These are phyloP conservation scores for Agrochola litura DNA, from an alignment of 2,888 invertebrate genomes.

Conservation along the genomic window DNA sequence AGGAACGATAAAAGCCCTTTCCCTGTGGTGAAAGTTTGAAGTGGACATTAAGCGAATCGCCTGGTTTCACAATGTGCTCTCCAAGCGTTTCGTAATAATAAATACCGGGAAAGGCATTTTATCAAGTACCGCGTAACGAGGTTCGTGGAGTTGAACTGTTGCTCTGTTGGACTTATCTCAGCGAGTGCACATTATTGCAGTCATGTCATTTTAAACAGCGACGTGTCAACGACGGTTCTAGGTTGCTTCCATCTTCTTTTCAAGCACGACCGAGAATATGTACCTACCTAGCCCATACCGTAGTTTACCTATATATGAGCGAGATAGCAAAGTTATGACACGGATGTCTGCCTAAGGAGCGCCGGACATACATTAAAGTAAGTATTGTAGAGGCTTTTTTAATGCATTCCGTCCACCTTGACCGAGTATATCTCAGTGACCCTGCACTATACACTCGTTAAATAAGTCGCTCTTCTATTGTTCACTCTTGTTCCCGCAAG, in stretches of 20 bases:
- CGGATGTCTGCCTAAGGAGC: not conserved
- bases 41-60: slow-evolving; percentile 72
- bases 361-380: not conserved
- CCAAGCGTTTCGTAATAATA: slow-evolving; percentile 74
- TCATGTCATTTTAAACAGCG: not conserved
- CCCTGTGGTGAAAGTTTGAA: slow-evolving; percentile 73
- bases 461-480: slow-evolving; percentile 76
- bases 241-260: not conserved
- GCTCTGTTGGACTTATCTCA: slow-evolving; percentile 6
- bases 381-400: not conserved
- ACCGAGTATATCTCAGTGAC: slow-evolving; percentile 74
- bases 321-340: not conserved
- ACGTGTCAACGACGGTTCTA: no score
- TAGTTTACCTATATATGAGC: not conserved
- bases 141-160: slow-evolving; percentile 33
- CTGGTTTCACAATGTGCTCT: slow-evolving; percentile 75
- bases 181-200: slow-evolving; percentile 9
- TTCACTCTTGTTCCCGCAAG: slow-evolving; percentile 69
- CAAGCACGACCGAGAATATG: not conserved
- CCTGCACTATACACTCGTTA: slow-evolving; percentile 75
- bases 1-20: slow-evolving; percentile 65
- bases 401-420: slow-evolving; percentile 74
- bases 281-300: not conserved
- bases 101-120: slow-evolving; percentile 76
- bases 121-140: slow-evolving; percentile 71